Conservation (phyloP, 1,140 invertebrate genomes). For the Ectropis grisescens region DNA sequence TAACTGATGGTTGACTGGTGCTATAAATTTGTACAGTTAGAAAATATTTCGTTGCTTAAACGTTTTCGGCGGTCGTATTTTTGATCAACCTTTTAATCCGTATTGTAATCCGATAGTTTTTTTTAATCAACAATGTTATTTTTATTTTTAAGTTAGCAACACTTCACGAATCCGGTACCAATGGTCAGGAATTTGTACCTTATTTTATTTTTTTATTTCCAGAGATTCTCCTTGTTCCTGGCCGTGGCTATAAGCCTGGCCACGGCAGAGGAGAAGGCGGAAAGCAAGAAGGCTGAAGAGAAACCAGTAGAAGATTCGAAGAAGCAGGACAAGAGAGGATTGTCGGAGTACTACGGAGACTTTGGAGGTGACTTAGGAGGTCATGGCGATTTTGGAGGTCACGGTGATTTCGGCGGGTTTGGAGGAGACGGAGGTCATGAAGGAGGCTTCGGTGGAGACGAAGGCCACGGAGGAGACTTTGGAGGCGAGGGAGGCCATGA, state of each 20-base stretch:
- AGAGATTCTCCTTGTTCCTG: conserved; percentile 63
- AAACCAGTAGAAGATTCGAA: conserved; percentile 64
- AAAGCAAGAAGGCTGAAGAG: conserved; percentile 66
- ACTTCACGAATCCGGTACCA: too few species aligned
- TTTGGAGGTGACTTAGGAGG: conserved; percentile 29
- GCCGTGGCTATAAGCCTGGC: conserved; percentile 66
- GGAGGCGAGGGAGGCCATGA: neutral
- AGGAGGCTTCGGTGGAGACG: conserved; percentile 4
- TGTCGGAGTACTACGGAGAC: conserved; percentile 70
- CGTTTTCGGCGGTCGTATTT: too few species aligned
- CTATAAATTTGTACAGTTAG: too few species aligned
- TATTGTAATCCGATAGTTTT: too few species aligned
- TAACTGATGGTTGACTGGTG: too few species aligned
- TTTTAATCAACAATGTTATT: too few species aligned
- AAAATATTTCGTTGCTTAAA: too few species aligned
- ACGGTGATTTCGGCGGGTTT: conserved; percentile 17
- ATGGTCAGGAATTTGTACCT: too few species aligned
- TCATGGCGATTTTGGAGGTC: conserved; percentile 3
- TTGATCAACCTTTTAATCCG: too few species aligned
- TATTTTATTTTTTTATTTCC: conserved; percentile 20
- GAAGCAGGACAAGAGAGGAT: conserved; percentile 77
- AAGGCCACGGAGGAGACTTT: neutral
- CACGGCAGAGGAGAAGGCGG: conserved; percentile 68
- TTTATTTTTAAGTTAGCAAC: too few species aligned
- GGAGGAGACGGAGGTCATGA: conserved; percentile 7